These are phyloP conservation scores for Drosophila erecta DNA, from an alignment of 1,140 invertebrate genomes.

Conservation along the genomic window DNA sequence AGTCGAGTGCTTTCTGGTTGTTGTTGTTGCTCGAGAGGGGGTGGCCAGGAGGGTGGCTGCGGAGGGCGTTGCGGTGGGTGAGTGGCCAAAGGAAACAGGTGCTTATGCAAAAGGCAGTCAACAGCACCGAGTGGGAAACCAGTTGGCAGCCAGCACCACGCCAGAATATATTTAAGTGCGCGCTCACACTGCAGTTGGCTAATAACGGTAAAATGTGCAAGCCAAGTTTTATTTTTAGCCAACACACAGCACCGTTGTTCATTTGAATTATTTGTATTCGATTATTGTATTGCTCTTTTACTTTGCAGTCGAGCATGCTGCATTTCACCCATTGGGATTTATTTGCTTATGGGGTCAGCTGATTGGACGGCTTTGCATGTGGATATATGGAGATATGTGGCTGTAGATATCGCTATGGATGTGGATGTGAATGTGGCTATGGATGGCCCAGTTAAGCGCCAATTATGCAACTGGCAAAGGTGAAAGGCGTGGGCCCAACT, in stretches of 20 bases:
- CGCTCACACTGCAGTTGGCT: slow-evolving; percentile 54
- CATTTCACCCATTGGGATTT: neutral
- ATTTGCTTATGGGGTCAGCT: slow-evolving; percentile 29
- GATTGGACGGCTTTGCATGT: neutral
- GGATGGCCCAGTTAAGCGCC: slow-evolving; percentile 25
- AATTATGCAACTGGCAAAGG: slow-evolving; percentile 50
- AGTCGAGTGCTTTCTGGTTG: neutral
- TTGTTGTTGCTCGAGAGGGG: neutral
- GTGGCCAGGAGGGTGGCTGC: neutral
- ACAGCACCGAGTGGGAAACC: slow-evolving; percentile 30
- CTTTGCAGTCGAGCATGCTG: slow-evolving; percentile 1
- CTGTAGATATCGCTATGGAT: neutral
- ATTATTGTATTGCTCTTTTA: slow-evolving; percentile 2
- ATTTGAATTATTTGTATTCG: neutral
- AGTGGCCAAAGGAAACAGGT: slow-evolving; percentile 69
- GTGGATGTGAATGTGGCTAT: neutral
- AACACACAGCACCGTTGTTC: slow-evolving; percentile 11
- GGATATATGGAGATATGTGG: neutral
- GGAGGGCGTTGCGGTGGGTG: slow-evolving; percentile 2
- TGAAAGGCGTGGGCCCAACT: slow-evolving; percentile 49
- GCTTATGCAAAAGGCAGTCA: slow-evolving; percentile 69
- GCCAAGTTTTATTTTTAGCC: slow-evolving; percentile 43
- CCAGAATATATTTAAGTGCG: slow-evolving; percentile 74
- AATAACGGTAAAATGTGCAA: slow-evolving; percentile 73
- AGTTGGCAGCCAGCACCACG: slow-evolving; percentile 35